phyloP scores from a whole-genome alignment of 2,113 vertebrate species.

The Neoarius graeffei region DNA sequence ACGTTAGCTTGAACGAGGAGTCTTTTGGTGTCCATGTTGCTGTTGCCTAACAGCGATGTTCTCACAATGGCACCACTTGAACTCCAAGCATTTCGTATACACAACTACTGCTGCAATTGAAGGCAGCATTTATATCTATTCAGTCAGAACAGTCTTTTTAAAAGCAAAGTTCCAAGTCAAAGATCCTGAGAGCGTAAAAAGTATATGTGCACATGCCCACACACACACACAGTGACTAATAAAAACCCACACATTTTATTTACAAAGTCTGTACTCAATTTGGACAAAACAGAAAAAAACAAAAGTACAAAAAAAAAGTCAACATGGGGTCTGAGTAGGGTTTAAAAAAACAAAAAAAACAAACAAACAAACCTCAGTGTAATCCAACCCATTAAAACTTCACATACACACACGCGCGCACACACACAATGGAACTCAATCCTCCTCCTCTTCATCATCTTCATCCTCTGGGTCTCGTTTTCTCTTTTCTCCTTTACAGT shows the following conservation, averaged over 20 bases:
- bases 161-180: no score
- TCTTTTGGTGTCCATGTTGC: no score
- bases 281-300: neutral
- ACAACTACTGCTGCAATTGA: no score
- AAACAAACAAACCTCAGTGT: no score
- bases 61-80: no score
- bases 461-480: slow-evolving; percentile 90
- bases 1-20: no score
- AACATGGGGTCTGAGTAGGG: neutral
- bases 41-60: no score
- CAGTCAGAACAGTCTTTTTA: neutral
- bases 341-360: slow-evolving; percentile 18
- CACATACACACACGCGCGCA: neutral
- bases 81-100: no score
- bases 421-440: slow-evolving; percentile 34
- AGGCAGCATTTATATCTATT: no score
- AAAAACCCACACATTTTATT: slow-evolving; percentile 37
- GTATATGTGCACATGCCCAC: neutral
- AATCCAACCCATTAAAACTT: neutral
- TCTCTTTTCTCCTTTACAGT: slow-evolving; percentile 84
- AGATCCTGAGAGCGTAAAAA: no score
- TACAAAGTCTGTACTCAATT: slow-evolving; percentile 24
- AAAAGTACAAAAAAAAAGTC: neutral
- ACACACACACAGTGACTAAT: neutral
- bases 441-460: slow-evolving; percentile 77